Conservation (phyloP, 2,888 invertebrate species). For the Drosophila testacea region DNA sequence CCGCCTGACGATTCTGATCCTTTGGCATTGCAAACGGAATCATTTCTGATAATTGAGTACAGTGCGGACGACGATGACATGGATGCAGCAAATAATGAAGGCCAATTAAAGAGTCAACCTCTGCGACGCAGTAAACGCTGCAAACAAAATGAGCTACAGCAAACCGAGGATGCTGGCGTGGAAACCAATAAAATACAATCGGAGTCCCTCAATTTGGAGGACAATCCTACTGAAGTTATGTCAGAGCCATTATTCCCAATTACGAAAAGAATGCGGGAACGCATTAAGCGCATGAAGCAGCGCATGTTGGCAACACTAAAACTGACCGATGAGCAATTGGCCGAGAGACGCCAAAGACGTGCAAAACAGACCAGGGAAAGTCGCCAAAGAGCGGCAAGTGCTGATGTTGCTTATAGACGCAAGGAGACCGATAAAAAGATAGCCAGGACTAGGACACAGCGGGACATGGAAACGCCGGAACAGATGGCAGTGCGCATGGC, state of each 20-base stretch:
- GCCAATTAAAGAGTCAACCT: not conserved
- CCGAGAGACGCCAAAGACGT: conserved; percentile 27
- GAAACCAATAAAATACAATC: not conserved
- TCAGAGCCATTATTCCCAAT: conserved; percentile 42
- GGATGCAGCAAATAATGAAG: not conserved
- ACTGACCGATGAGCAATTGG: conserved; percentile 45
- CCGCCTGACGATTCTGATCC: not conserved
- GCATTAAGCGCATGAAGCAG: conserved; percentile 56
- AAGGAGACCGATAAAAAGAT: conserved; percentile 17
- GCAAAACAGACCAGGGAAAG: conserved; percentile 18
- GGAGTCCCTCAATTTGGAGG: not conserved
- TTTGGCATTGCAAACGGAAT: conserved; percentile 11
- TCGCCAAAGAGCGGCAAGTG: conserved; percentile 6
- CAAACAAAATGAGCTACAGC: not conserved
- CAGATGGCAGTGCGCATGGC: conserved; percentile 25
- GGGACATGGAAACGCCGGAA: conserved; percentile 36
- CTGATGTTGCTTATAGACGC: conserved; percentile 21
- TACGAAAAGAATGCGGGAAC: conserved; percentile 40
- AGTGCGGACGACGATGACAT: not conserved
- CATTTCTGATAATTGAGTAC: not conserved
- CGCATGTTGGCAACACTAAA: conserved; percentile 53
- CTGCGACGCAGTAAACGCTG: conserved; percentile 22
- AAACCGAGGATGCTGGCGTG: not conserved
- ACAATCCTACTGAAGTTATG: not conserved
- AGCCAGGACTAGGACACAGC: conserved; percentile 2